phyloP scores from a whole-genome alignment of 1,140 invertebrate genomes.

The Cherax quadricarinatus region DNA sequence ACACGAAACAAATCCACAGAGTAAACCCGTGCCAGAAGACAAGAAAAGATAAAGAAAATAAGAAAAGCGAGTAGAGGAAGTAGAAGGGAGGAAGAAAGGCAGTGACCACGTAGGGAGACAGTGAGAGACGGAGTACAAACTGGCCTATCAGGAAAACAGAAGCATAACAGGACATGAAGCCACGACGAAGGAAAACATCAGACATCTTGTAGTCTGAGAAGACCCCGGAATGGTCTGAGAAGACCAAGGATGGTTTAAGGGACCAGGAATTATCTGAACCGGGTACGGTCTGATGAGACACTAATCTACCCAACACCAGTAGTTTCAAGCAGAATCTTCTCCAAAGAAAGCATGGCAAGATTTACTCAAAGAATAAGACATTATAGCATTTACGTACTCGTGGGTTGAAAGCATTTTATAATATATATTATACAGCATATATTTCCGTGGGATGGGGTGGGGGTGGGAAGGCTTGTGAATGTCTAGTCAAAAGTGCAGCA shows the following conservation, averaged over 20 bases:
- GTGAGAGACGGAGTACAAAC: not conserved
- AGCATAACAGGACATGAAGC: no score
- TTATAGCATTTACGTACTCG: not conserved
- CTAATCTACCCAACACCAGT: not conserved
- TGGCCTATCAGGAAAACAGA: no score
- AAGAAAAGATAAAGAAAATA: not conserved
- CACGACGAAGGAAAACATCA: no score
- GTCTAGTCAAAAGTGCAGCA: constrained; percentile 68
- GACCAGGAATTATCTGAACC: no score
- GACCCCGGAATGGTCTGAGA: not conserved
- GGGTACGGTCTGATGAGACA: no score
- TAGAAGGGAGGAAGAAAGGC: not conserved
- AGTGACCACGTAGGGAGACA: not conserved
- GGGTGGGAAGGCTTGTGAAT: constrained; percentile 41
- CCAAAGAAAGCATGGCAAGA: constrained; percentile 58
- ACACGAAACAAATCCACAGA: not conserved
- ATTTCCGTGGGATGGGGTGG: not conserved
- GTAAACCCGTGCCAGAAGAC: not conserved
- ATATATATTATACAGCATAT: constrained; percentile 13
- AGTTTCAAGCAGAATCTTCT: not conserved
- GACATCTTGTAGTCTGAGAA: no score
- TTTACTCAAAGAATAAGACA: not conserved
- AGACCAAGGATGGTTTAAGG: no score
- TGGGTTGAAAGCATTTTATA: constrained; percentile 30
- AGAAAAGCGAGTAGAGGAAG: not conserved